Evolutionary conservation across 2,113 vertebrate genomes (phyloP), one percentile per base, ranked within the genome.

Genomic region (Zapus hudsonius): DNA sequence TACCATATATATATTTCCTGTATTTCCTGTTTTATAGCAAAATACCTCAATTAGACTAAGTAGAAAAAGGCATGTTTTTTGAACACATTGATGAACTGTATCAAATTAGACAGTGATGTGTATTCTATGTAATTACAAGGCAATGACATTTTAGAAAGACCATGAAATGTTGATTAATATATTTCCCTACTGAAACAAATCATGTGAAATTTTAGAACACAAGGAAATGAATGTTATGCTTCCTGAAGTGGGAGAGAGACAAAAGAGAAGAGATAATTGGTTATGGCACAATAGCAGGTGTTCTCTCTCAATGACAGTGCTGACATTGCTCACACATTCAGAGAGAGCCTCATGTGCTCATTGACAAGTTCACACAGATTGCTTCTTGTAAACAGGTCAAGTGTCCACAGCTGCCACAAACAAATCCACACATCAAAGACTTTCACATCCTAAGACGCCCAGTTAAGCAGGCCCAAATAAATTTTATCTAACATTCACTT

Each of bases 231-330:
- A 73, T 27, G 52, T 59, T 89, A 25, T 70, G 29, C 31, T 23
- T 57, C 59, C n/a, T 93, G 67, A 42, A 80, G 70, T 82, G 61
- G 38, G 84, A 95, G 66, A 64, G 40, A n/a, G 70, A 83, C 3
- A 75, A 2, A 66, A 63, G 94, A 78, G 42, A 95, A 92, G 31
- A 95, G 79, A 57, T 94, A 90, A 90, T 89, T 80, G 74, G 69
- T 84, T 89, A 91, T 83, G 92, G 90, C 89, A 96, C 27, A 80
- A 69, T 2, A 96, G 89, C 95, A 97, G 89, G 96, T 94, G 75
- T 89, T 97, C 84, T 96, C 92, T 94, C 95, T 83, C 64, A 94
- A 95, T 93, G 86, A 84, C 0, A 87, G 69, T 0, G 27, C 90
- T 63, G 59, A 78, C 81, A 80, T 47, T 72, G 84, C 80, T 96